phyloP scores from a whole-genome alignment of 2,113 vertebrate genomes.

The Lipophrys pholis region DNA sequence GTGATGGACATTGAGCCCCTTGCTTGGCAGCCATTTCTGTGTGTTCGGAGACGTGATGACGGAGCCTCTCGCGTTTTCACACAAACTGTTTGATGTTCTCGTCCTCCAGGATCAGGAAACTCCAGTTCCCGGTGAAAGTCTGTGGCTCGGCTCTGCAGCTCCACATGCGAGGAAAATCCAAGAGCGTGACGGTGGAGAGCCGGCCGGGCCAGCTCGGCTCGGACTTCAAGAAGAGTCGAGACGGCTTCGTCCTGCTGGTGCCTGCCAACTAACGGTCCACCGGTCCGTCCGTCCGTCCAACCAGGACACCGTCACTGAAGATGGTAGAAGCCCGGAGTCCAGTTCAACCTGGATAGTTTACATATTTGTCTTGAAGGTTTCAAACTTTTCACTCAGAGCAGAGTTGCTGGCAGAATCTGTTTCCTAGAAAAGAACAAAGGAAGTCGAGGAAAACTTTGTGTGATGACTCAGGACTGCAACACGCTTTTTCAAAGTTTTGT shows the following conservation, averaged over 20 bases:
- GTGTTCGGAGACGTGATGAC: too few species aligned
- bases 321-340: neutral
- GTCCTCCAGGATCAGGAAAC: slow-evolving; percentile 83
- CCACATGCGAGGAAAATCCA: slow-evolving; percentile 82
- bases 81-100: too few species aligned
- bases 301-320: neutral
- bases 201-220: slow-evolving; percentile 64
- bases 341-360: neutral
- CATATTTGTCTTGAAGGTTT: neutral
- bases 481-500: neutral
- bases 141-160: slow-evolving; percentile 80
- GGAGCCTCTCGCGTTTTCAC: too few species aligned
- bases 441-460: neutral
- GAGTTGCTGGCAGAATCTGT: slow-evolving; percentile 20
- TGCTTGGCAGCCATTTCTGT: too few species aligned
- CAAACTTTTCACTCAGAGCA: neutral
- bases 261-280: slow-evolving; percentile 63
- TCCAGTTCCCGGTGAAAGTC: slow-evolving; percentile 83
- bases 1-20: too few species aligned
- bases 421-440: too few species aligned
- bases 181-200: slow-evolving; percentile 83
- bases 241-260: slow-evolving; percentile 85
- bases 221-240: slow-evolving; percentile 86
- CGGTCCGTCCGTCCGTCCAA: accelerated
- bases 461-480: neutral